Evolutionary conservation across 1,140 invertebrate species (phyloP).

Genomic region (Battus philenor): DNA sequence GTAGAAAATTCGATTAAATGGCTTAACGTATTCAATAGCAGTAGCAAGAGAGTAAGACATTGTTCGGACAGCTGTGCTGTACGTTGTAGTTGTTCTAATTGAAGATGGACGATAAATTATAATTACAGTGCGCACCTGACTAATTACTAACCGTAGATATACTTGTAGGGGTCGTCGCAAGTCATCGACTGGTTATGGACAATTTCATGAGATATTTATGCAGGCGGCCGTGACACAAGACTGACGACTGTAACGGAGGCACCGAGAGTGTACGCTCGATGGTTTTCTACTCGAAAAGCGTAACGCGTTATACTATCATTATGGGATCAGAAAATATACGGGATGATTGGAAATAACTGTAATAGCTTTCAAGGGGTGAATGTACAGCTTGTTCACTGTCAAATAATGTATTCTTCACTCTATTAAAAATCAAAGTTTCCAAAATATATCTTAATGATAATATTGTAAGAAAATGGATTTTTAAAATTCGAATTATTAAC

Average conservation of each 20-base stretch:
- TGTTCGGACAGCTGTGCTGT: constrained; percentile 40
- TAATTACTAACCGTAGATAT: constrained; percentile 40
- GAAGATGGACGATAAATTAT: constrained; percentile 60
- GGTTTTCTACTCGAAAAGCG: constrained; percentile 16
- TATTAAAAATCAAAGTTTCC: no score
- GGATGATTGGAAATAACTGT: no score
- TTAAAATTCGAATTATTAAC: no score
- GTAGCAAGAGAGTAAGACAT: constrained; percentile 52
- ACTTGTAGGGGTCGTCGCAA: constrained; percentile 26
- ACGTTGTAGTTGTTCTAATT: constrained; percentile 43
- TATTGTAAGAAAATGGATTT: no score
- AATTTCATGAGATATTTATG: constrained; percentile 33
- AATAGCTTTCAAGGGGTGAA: no score
- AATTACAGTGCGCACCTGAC: constrained; percentile 48
- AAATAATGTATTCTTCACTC: no score
- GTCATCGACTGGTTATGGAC: constrained; percentile 39
- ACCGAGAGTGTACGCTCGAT: constrained; percentile 12
- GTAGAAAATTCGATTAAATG: no score
- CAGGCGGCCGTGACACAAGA: constrained; percentile 18
- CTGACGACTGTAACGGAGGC: constrained; percentile 8
- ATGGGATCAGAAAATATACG: no score
- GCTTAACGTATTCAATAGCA: no score
- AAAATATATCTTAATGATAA: no score
- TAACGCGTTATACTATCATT: no score
- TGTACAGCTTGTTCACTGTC: no score